phyloP scores from a whole-genome alignment of 2,888 invertebrate genomes.

The Microctonus brassicae region DNA sequence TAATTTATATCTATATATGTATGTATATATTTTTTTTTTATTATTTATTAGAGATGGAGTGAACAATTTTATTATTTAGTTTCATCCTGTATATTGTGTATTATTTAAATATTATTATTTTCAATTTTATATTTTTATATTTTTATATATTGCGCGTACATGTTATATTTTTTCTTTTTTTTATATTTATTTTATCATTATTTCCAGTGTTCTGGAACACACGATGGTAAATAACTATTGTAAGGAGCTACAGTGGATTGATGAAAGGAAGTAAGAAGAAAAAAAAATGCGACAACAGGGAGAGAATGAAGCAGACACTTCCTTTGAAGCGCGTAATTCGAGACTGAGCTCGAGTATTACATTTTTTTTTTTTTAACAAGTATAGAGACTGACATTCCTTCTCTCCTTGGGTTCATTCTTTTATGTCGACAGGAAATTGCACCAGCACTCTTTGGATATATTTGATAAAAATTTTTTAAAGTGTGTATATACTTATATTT shows the following conservation, averaged over 20 bases:
- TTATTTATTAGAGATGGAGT: too few relatives aligned
- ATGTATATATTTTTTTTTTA: too few relatives aligned
- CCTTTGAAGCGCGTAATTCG: conserved; percentile 53
- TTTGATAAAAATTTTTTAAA: neutral
- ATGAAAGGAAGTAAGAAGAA: neutral
- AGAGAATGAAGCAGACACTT: conserved; percentile 47
- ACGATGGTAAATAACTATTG: conserved; percentile 29
- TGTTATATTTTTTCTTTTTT: too few relatives aligned
- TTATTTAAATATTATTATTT: neutral
- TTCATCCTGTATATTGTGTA: too few relatives aligned
- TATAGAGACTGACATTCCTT: neutral
- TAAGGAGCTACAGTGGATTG: conserved; percentile 40
- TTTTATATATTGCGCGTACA: too few relatives aligned
- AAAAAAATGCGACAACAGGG: neutral
- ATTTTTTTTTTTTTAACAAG: conserved; percentile 5
- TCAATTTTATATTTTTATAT: neutral
- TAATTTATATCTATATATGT: too few relatives aligned
- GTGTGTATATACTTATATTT: neutral
- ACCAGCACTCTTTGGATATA: neutral
- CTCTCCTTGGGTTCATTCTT: neutral
- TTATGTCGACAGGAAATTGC: neutral
- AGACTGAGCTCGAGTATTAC: conserved; percentile 45
- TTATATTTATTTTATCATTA: too few relatives aligned
- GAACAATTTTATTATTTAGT: too few relatives aligned
- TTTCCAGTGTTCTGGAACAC: too few relatives aligned